Conservation (phyloP, 2,113 vertebrate genomes). For the Athene noctua region DNA sequence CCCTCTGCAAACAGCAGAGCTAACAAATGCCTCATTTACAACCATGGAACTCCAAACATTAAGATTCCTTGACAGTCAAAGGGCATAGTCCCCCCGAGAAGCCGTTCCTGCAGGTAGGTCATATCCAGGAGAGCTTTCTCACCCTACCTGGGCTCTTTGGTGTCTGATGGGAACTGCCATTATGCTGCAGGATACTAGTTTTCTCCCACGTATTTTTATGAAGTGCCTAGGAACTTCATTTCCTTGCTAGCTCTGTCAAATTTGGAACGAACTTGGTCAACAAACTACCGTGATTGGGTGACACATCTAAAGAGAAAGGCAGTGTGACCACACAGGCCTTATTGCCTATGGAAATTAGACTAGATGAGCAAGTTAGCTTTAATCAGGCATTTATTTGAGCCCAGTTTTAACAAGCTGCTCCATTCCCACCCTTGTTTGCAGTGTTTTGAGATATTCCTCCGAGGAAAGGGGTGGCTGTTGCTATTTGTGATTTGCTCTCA, state of each 20-base stretch:
- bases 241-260: not conserved
- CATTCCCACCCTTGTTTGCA: not conserved
- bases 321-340: not conserved
- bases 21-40: not conserved
- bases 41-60: not conserved
- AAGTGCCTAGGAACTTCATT: not conserved
- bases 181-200: not conserved
- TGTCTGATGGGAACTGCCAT: not conserved
- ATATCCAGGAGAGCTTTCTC: not conserved
- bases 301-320: not conserved
- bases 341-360: not conserved
- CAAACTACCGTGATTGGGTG: not conserved
- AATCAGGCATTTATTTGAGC: not conserved
- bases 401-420: not conserved
- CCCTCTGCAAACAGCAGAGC: not conserved
- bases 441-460: not conserved
- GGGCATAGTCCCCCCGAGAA: not conserved
- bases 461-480: not conserved
- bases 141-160: not conserved
- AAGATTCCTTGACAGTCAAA: not conserved
- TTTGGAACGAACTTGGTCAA: not conserved
- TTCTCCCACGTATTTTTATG: not conserved
- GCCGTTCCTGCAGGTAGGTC: not conserved
- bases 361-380: not conserved
- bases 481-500: not conserved